Conservation (phyloP, 1,140 invertebrate species). For the Dreissena rostriformis region DNA sequence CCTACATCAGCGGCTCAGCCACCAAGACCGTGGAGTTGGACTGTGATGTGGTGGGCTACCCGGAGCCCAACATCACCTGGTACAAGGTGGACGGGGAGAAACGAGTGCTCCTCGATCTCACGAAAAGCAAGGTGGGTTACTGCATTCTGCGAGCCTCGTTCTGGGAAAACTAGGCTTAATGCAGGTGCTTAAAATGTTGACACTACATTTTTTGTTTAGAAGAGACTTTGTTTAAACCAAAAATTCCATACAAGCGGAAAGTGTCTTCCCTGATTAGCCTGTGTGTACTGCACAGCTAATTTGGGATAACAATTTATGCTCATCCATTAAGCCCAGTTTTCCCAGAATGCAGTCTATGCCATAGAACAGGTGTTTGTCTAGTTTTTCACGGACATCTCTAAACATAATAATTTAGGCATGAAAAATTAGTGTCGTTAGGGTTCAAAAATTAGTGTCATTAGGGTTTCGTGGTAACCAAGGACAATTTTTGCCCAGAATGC, state of each 20-base stretch:
- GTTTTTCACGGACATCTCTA: too few relatives aligned
- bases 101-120: background rate
- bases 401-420: too few relatives aligned
- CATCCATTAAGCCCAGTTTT: too few relatives aligned
- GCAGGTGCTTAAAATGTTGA: background rate
- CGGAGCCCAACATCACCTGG: slow-evolving; percentile 26
- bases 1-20: slow-evolving; percentile 6
- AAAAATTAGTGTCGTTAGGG: too few relatives aligned
- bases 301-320: too few relatives aligned
- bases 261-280: too few relatives aligned
- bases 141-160: background rate
- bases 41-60: slow-evolving; percentile 34
- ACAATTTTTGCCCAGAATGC: too few relatives aligned
- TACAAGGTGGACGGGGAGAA: slow-evolving; percentile 22
- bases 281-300: too few relatives aligned
- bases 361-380: too few relatives aligned
- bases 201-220: background rate
- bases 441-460: too few relatives aligned
- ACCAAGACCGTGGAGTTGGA: slow-evolving; percentile 21
- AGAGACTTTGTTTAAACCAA: background rate
- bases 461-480: too few relatives aligned
- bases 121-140: slow-evolving; percentile 14
- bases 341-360: too few relatives aligned
- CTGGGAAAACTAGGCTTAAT: background rate
- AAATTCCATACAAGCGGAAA: background rate